Evolutionary conservation across 2,888 invertebrate species (phyloP).

Genomic region (Matsumyia berberina): DNA sequence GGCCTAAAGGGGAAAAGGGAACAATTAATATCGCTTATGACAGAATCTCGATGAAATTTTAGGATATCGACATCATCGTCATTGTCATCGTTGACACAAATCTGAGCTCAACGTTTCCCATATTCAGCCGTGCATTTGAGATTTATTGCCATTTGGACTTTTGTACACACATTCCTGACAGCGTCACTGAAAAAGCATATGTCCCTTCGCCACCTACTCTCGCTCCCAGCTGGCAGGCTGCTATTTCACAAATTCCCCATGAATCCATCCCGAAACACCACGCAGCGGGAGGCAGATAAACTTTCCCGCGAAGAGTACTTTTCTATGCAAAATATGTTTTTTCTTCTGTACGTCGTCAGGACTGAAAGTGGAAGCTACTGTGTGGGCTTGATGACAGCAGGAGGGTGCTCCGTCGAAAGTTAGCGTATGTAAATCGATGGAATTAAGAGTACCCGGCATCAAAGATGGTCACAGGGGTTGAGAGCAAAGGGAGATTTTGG

Average conservation of each 20-base stretch:
- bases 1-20: background rate
- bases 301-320: background rate
- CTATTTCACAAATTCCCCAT: constrained; percentile 2
- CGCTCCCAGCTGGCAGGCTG: background rate
- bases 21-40: background rate
- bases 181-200: background rate
- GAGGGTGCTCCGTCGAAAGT: background rate
- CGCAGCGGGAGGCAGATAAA: background rate
- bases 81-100: constrained; percentile 35
- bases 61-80: constrained; percentile 6
- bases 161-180: constrained; percentile 21
- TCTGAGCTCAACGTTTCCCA: constrained; percentile 25
- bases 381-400: background rate
- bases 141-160: constrained; percentile 30
- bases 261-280: background rate
- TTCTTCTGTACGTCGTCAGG: background rate
- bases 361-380: no score
- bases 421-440: constrained; percentile 27
- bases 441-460: constrained; percentile 19
- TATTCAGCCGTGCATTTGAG: constrained; percentile 16
- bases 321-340: background rate
- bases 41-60: constrained; percentile 7
- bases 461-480: no score
- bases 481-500: background rate
- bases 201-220: background rate